phyloP scores from a whole-genome alignment of 2,888 invertebrate genomes.

The Adelphocoris suturalis region DNA sequence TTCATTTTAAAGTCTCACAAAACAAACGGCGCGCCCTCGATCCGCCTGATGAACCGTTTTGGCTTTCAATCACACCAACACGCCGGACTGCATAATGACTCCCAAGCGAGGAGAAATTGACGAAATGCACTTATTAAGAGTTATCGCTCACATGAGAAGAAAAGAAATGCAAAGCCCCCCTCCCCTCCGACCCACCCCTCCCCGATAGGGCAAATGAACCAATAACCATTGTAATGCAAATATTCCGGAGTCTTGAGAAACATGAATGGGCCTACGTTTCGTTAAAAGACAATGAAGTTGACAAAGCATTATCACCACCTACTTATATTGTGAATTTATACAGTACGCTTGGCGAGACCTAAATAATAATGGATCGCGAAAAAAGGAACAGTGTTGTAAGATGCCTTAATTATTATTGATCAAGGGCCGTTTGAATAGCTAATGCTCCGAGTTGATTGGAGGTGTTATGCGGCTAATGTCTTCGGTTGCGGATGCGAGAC shows the following conservation, averaged over 20 bases:
- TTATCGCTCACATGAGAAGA: constrained; percentile 33
- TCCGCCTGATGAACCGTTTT: constrained; percentile 2
- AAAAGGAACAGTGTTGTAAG: constrained; percentile 35
- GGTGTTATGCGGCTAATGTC: constrained; percentile 32
- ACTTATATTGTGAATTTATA: constrained; percentile 69
- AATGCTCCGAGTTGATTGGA: constrained; percentile 43
- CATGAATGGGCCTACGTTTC: constrained; percentile 45
- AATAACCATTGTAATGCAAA: constrained; percentile 71
- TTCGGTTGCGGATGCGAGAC: constrained; percentile 37
- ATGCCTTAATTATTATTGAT: constrained; percentile 58
- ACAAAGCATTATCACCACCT: constrained; percentile 68
- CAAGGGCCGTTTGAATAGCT: constrained; percentile 49
- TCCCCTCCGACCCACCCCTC: background rate
- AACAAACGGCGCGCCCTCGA: constrained; percentile 29
- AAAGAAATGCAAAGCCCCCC: background rate
- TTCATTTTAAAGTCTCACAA: constrained; percentile 24
- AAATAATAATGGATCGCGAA: constrained; percentile 44
- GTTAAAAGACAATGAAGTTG: constrained; percentile 65
- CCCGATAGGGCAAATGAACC: constrained; percentile 58
- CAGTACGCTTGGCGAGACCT: constrained; percentile 47
- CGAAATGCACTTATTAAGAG: constrained; percentile 37
- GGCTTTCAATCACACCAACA: constrained; percentile 67
- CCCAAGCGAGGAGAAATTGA: constrained; percentile 5
- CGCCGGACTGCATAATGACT: constrained; percentile 43
- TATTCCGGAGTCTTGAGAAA: constrained; percentile 51